phyloP scores from a whole-genome alignment of 2,113 vertebrate species.

The Mustela nigripes region DNA sequence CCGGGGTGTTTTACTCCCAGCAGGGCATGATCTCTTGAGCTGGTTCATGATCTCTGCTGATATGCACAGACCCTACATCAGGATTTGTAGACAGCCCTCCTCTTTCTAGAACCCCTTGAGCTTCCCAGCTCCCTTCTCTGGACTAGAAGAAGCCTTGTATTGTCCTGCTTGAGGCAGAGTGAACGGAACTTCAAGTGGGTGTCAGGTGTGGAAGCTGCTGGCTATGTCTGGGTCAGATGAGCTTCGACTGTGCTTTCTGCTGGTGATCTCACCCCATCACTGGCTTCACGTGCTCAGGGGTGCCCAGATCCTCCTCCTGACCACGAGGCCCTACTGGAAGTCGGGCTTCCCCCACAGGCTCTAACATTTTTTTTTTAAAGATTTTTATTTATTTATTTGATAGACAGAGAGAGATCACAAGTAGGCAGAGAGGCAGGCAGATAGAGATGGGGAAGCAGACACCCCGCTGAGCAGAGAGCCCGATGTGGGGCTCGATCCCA shows the following conservation, averaged over 20 bases:
- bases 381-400: too few species aligned
- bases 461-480: too few species aligned
- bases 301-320: not conserved
- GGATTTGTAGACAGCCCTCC: not conserved
- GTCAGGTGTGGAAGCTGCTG: not conserved
- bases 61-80: not conserved
- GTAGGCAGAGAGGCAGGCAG: too few species aligned
- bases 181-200: accelerated
- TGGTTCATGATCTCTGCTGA: not conserved
- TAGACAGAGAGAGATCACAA: too few species aligned
- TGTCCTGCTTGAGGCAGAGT: not conserved
- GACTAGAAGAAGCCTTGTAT: not conserved
- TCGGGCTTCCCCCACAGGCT: not conserved
- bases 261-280: accelerated
- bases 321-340: not conserved
- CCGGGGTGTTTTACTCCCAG: not conserved
- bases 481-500: too few species aligned
- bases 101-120: not conserved
- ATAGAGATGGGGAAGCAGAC: too few species aligned
- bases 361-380: not conserved
- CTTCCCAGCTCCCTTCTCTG: not conserved
- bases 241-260: accelerated
- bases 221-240: not conserved
- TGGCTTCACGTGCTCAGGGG: accelerated
- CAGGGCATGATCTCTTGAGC: accelerated